A percentile compares a stretch with the other conserved stretches of the same genome.
These are phyloP conservation scores for Lindbergichthys nudifrons DNA, from an alignment of 2,797 vertebrate genomes.

Conservation along the genomic window DNA sequence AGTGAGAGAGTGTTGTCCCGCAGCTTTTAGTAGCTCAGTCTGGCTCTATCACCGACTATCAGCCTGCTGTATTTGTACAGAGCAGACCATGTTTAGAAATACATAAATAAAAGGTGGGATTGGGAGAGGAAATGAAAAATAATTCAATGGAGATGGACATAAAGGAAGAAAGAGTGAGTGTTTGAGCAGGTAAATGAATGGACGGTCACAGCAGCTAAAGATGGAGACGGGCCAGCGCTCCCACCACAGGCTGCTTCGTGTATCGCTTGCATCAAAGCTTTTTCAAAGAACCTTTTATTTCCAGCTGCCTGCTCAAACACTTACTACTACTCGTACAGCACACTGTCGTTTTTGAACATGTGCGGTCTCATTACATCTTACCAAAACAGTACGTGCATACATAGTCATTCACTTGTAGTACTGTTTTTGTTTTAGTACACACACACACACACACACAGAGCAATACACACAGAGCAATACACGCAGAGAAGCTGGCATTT, in stretches of 20 bases:
- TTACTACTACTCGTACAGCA: background rate
- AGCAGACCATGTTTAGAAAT: slow-evolving; percentile 33
- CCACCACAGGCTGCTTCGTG: slow-evolving; percentile 50
- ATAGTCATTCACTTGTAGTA: slow-evolving; percentile 15
- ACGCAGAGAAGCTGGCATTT: slow-evolving; percentile 57
- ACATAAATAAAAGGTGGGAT: slow-evolving; percentile 27
- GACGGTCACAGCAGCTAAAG: slow-evolving; percentile 28
- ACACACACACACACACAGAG: slow-evolving; percentile 31
- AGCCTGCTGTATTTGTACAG: slow-evolving; percentile 54
- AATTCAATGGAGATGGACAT: background rate
- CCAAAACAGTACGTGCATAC: slow-evolving; percentile 7
- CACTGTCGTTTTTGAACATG: slow-evolving; percentile 11
- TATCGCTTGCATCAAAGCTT: slow-evolving; percentile 43
- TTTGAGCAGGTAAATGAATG: slow-evolving; percentile 34
- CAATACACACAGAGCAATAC: slow-evolving; percentile 2
- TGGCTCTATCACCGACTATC: slow-evolving; percentile 29
- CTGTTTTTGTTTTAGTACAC: slow-evolving; percentile 30
- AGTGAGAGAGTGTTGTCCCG: slow-evolving; percentile 37
- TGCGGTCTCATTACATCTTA: slow-evolving; percentile 25
- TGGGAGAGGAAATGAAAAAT: slow-evolving; percentile 12
- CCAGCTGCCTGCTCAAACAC: slow-evolving; percentile 10
- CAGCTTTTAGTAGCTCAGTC: slow-evolving; percentile 42
- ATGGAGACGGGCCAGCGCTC: slow-evolving; percentile 47
- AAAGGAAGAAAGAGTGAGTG: slow-evolving; percentile 18
- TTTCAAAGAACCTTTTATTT: slow-evolving; percentile 37